Conservation (phyloP, 2,888 invertebrate genomes). For the Tenodera sinensis region DNA sequence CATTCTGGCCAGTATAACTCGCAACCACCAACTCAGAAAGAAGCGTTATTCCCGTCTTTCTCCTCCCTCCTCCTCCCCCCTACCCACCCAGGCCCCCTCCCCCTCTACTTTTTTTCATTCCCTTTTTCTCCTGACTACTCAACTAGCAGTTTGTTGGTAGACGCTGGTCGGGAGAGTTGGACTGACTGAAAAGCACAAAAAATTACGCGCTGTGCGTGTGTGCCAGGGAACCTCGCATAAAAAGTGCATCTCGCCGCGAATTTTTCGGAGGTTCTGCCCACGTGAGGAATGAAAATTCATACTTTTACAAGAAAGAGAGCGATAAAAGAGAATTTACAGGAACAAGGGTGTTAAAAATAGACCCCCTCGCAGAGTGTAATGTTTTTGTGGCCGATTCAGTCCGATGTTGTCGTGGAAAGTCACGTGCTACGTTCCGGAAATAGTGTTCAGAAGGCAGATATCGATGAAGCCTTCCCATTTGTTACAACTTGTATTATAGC, state of each 20-base stretch:
- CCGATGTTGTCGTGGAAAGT: neutral
- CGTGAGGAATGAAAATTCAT: neutral
- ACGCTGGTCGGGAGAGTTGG: conserved; percentile 9
- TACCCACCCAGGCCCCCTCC: neutral
- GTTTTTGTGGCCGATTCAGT: neutral
- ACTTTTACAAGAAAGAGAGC: neutral
- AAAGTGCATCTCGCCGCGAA: neutral
- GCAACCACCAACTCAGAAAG: conserved; percentile 24
- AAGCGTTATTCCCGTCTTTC: conserved; percentile 28
- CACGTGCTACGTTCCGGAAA: neutral
- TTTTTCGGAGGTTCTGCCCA: neutral
- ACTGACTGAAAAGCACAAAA: neutral
- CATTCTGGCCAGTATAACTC: neutral
- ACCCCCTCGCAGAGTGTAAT: neutral
- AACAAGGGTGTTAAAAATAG: neutral
- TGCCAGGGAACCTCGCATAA: neutral
- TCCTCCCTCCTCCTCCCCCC: conserved; percentile 16
- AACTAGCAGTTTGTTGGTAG: conserved; percentile 19
- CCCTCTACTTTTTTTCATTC: conserved; percentile 16
- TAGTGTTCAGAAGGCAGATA: neutral
- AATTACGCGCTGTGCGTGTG: neutral
- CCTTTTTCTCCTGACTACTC: conserved; percentile 24
- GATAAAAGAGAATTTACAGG: neutral
- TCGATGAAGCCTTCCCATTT: neutral
- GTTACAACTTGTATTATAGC: neutral